Evolutionary conservation across 2,113 vertebrate species (phyloP).

Genomic region (Cyphomyrus discorhynchus): DNA sequence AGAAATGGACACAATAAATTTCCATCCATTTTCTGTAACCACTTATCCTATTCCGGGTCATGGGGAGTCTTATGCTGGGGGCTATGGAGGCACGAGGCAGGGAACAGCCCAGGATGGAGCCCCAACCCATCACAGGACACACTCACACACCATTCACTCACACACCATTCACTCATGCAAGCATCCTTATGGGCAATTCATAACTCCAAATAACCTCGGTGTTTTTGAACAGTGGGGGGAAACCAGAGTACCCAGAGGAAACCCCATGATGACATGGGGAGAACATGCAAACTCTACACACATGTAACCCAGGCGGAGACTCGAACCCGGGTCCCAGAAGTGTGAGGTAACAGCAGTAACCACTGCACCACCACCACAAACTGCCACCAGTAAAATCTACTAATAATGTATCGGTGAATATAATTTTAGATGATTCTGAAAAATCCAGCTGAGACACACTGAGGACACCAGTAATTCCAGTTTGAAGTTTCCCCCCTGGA

Average conservation of each 20-base stretch:
- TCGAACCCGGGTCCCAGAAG: neutral
- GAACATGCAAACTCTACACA: neutral
- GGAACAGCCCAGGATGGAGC: neutral
- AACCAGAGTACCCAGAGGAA: too few species aligned
- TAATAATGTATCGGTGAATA: neutral
- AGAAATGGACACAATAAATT: neutral
- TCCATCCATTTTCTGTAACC: neutral
- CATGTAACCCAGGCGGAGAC: neutral
- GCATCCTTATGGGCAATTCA: neutral
- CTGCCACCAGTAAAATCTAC: neutral
- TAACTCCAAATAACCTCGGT: neutral
- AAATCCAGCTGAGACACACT: neutral
- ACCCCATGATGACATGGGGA: too few species aligned
- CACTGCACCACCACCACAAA: neutral
- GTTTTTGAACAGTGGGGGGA: neutral
- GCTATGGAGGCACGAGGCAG: neutral
- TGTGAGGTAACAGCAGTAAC: neutral
- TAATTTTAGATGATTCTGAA: neutral
- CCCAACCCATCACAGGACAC: neutral
- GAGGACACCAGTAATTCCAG: neutral
- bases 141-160: neutral
- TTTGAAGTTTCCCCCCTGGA: neutral
- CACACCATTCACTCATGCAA: neutral
- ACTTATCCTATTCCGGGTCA: neutral
- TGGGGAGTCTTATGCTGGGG: neutral